Base-by-base conservation (phyloP, 2,888 invertebrate species). In the Eudasyphora cyanicolor region DNA sequence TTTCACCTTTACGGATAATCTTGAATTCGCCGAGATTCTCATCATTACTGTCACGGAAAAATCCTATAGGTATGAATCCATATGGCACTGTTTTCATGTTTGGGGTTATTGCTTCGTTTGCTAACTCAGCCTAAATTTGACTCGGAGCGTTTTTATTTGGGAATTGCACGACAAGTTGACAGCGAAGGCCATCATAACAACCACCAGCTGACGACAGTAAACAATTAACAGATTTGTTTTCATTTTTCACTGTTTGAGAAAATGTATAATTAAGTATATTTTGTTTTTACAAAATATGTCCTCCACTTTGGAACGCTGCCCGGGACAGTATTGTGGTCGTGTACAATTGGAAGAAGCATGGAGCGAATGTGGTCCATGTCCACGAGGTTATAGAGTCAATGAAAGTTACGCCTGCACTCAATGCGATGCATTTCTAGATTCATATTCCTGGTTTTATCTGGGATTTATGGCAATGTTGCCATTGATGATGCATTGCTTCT, bases 371-470 rank as follows among this genome's bases (percentile, higher is more conserved):
- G 97, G 97, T 0, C 95, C 97, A 0, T 98, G 98, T 88, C 96
- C 96, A 0, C 93, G 97, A 86, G 98, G 98, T 0, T 97, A 94
- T 88, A 93, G 96, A 35, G 95, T 96, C 57, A 93, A 91, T 67
- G 94, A 95, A 0, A 96, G 96, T 76, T 91, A 86, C 54, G 94
- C 96, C 51, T 98, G 98, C 90, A 92, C 93, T 19, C 94, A 94
- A 1, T 99, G 98, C 89, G 93, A 94, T 0, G 95, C 96, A 75
- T 93, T 93, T 42, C 96, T 97, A 0, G 93, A 95, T 14, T 94
- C 97, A 51, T 98, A 99, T 89, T 98, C 98, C 88, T 98, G 98
- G 96, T 94, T 98, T 60, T 94, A 99, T 24, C 94, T 99, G n/a
- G 97, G 97, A 0, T 99, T 99, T 89, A 98, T 99, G 97, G 97